These are phyloP conservation scores for Lagopus muta DNA, from an alignment of 2,113 vertebrate species.

Conservation along the genomic window DNA sequence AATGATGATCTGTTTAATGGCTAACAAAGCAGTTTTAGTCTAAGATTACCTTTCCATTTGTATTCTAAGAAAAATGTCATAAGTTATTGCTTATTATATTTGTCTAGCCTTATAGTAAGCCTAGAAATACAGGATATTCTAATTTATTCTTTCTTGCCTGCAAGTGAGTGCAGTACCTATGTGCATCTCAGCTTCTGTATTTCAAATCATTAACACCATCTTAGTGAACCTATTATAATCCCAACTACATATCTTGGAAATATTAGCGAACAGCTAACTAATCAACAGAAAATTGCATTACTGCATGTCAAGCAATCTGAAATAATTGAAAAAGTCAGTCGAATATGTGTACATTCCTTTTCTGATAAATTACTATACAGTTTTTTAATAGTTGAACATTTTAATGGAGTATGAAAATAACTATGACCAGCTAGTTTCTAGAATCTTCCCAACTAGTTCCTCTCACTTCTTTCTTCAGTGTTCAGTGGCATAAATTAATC, in stretches of 20 bases:
- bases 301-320: neutral
- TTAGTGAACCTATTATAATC: neutral
- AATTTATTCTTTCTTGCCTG: neutral
- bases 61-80: neutral
- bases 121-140: neutral
- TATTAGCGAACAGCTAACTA: neutral
- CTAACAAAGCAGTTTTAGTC: neutral
- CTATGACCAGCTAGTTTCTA: neutral
- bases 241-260: neutral
- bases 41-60: neutral
- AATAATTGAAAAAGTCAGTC: neutral
- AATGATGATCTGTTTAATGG: slow-evolving; percentile 28
- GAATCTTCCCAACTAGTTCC: neutral
- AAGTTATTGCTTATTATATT: neutral
- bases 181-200: neutral
- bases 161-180: neutral
- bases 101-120: neutral
- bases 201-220: neutral
- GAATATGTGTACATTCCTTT: neutral
- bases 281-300: neutral
- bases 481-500: neutral
- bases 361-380: neutral
- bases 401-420: neutral
- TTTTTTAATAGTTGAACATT: neutral
- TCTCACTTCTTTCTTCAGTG: neutral